phyloP scores from a whole-genome alignment of 2,888 invertebrate genomes.

The Stenodema calcarata region DNA sequence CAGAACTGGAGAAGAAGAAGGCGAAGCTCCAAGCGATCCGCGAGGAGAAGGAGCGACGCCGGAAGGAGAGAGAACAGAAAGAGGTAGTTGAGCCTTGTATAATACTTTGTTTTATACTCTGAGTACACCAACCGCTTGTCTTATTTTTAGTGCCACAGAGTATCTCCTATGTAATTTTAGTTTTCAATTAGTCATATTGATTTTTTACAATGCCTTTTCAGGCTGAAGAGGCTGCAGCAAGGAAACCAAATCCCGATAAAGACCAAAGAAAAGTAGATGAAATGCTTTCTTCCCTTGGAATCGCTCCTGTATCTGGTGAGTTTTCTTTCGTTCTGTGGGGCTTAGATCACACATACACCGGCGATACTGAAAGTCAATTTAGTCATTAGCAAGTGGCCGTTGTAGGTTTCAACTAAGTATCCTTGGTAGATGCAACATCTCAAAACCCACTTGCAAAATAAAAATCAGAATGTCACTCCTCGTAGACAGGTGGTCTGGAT shows the following conservation, averaged over 20 bases:
- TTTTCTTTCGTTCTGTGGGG: neutral
- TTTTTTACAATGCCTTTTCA: constrained; percentile 53
- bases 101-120: neutral
- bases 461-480: no score
- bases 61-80: constrained; percentile 85
- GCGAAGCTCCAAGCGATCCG: constrained; percentile 87
- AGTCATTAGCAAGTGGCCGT: no score
- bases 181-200: no score
- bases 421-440: no score
- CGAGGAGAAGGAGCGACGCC: constrained; percentile 86
- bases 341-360: neutral
- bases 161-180: no score
- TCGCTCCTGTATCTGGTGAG: constrained; percentile 79
- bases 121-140: no score
- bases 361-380: no score
- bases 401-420: no score
- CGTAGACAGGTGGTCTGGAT: no score
- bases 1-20: constrained; percentile 91
- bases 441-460: no score
- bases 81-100: constrained; percentile 65
- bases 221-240: constrained; percentile 64
- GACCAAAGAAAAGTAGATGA: constrained; percentile 75
- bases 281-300: constrained; percentile 84
- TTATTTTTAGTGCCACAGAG: no score
- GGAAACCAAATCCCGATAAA: constrained; percentile 63